Conservation (phyloP, 2,797 vertebrate species). For the Gallinago stenura region DNA sequence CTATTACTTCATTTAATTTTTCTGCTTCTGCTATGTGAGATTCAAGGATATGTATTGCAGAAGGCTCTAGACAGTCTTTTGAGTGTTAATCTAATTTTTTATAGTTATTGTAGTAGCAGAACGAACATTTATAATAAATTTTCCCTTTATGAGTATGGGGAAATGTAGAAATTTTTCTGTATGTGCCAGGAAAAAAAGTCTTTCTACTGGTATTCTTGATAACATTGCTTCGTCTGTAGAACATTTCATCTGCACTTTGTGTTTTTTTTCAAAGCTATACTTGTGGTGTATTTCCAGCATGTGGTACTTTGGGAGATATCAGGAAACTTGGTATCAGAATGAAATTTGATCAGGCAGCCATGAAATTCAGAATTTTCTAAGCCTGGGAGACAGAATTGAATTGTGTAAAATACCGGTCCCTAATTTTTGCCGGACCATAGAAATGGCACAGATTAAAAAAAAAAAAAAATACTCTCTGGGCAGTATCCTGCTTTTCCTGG, state of each 20-base stretch:
- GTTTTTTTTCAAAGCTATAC: background rate
- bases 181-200: background rate
- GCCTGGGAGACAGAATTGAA: background rate
- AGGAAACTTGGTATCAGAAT: background rate
- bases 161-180: background rate
- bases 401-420: background rate
- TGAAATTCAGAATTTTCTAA: slow-evolving; percentile 47
- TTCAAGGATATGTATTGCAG: background rate
- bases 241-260: background rate
- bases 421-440: background rate
- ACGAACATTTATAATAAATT: background rate
- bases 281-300: background rate
- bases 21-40: background rate
- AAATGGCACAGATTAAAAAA: background rate
- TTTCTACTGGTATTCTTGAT: background rate
- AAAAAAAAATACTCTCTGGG: background rate
- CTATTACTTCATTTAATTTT: background rate
- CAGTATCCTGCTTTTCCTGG: background rate
- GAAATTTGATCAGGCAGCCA: slow-evolving; percentile 4
- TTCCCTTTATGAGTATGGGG: background rate
- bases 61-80: background rate
- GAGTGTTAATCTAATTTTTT: background rate
- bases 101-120: background rate
- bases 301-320: slow-evolving; percentile 20
- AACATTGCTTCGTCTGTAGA: background rate